phyloP scores from a whole-genome alignment of 2,797 vertebrate genomes.

The Gymnodraco acuticeps region DNA sequence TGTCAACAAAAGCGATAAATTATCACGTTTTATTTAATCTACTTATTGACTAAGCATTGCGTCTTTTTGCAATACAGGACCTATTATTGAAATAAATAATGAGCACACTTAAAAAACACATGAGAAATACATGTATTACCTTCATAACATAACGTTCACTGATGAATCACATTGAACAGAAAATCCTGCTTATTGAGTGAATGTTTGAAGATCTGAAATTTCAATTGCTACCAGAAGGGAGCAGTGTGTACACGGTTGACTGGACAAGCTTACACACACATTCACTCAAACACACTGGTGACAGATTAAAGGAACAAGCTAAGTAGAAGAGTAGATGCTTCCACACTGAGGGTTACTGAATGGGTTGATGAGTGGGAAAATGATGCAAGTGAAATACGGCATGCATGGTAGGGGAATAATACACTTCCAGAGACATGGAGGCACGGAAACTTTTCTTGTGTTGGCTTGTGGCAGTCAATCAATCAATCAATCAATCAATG shows the following conservation, averaged over 20 bases:
- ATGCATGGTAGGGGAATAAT: not conserved
- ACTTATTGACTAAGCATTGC: not conserved
- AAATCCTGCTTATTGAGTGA: not conserved
- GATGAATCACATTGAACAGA: not conserved
- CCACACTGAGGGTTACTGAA: not conserved
- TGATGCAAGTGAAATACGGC: not conserved
- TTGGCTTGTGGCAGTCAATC: not conserved
- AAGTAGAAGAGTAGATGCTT: not conserved
- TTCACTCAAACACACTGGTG: not conserved
- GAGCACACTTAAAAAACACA: too few relatives aligned
- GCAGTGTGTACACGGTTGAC: conserved; percentile 38
- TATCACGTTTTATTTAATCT: not conserved
- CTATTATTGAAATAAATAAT: not conserved
- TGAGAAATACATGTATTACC: not conserved
- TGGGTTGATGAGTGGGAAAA: not conserved
- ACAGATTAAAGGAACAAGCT: not conserved
- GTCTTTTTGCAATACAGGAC: not conserved
- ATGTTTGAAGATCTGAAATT: conserved; percentile 18
- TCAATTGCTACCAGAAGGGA: conserved; percentile 49
- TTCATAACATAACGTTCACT: not conserved
- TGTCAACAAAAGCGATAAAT: not conserved
- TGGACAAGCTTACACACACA: not conserved
- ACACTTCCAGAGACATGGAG: not conserved
- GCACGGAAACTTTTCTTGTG: not conserved
- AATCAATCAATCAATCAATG: too few relatives aligned